Evolutionary conservation across 2,888 invertebrate species (phyloP), one percentile per base, ranked within the genome.

Genomic region (Hydraecia micacea): DNA sequence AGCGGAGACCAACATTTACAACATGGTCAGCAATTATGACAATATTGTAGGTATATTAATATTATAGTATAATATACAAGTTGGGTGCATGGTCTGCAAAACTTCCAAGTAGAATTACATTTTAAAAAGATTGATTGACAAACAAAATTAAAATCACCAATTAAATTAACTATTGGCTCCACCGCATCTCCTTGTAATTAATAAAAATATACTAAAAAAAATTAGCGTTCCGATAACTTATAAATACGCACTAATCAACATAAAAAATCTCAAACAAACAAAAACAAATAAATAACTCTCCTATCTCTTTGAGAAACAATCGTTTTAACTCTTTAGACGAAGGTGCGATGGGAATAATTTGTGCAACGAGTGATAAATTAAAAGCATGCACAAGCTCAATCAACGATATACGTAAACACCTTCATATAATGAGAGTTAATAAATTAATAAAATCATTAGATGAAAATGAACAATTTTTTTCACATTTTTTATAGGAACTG

Each of bases 401-500:
- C 73, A 80, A 75, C 78, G 81, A 84, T 79, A 80, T 68, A 80
- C 39, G 79, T 76, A 82, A 84, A 90, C 88, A 91, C 90, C 89
- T 88, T 87, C 87, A 83, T 88, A 67, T 85, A 87, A 68, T 68
- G 55, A 67, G 73, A 70, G 81, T 87, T 81, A 87, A 86, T 87
- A 77, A 77, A 75, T 77, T 80, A 85, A 77, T 73, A 73, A 84
- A 82, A 75, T 75, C 70, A 85, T 75, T 70, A 68, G 71, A 85
- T 81, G 87, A 78, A 87, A 90, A 89, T 85, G 71, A 79, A 78
- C 49, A 8, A 8, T 11, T 15, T 77, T 92, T 90, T 91, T 91
- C 87, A 86, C 80, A 84, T 90, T 90, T 91, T 83, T 91, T 88
- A 90, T 95, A 95, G 95, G 95, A 95, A 95, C 95, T 95, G 91